Evolutionary conservation across 2,888 invertebrate species (phyloP).

Genomic region (Cerceris ruficornis): DNA sequence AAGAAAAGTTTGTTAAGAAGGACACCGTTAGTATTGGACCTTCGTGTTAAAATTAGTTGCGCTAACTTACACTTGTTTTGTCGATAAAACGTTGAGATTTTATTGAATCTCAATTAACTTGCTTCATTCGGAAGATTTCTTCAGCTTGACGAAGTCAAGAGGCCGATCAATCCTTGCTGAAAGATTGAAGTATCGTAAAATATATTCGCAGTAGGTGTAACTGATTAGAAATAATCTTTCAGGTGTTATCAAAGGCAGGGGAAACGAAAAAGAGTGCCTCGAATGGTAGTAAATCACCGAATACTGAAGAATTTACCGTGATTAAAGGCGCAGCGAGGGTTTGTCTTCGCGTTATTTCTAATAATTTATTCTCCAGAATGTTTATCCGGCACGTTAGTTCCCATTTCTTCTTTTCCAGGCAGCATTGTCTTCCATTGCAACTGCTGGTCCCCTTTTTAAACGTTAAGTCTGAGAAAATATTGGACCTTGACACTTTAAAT

Average conservation of each 20-base stretch:
- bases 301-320: slow-evolving; percentile 41
- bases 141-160: no score
- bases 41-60: not conserved
- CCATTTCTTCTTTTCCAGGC: slow-evolving; percentile 19
- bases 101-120: no score
- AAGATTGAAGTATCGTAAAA: no score
- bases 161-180: no score
- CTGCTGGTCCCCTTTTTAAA: slow-evolving; percentile 18
- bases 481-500: not conserved
- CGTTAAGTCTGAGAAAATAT: not conserved
- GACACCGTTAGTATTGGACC: slow-evolving; percentile 32
- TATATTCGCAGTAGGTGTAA: no score
- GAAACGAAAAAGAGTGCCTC: slow-evolving; percentile 19
- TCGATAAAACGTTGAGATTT: no score
- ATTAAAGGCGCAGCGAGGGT: slow-evolving; percentile 50
- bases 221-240: slow-evolving; percentile 10
- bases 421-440: slow-evolving; percentile 35
- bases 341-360: slow-evolving; percentile 23
- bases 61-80: no score
- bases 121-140: no score
- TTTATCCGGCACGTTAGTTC: no score
- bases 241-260: slow-evolving; percentile 29
- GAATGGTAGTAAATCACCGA: not conserved
- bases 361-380: no score
- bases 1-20: slow-evolving; percentile 61